These are phyloP conservation scores for Trichogramma evanescens DNA, from an alignment of 2,888 invertebrate species.

Conservation along the genomic window DNA sequence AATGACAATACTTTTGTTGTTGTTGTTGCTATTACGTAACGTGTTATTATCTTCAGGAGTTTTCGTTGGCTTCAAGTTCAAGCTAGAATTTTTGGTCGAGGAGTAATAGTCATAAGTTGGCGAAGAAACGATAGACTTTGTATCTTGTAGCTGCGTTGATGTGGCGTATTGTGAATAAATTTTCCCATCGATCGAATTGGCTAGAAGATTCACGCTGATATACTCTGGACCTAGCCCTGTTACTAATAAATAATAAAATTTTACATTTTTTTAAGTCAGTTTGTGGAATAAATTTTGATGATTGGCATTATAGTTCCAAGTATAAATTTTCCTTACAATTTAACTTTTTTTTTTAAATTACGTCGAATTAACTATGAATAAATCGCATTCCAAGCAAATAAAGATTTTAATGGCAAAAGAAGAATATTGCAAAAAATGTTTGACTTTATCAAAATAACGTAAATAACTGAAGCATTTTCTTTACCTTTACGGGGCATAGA, in stretches of 20 bases:
- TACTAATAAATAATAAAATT: slow-evolving; percentile 30
- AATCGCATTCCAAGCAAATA: no score
- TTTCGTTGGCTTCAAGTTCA: slow-evolving; percentile 52
- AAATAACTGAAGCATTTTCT: no score
- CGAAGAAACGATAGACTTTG: slow-evolving; percentile 40
- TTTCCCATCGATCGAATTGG: slow-evolving; percentile 42
- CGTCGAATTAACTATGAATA: no score
- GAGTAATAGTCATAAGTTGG: slow-evolving; percentile 43
- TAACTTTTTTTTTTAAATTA: no score
- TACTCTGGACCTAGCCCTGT: slow-evolving; percentile 44
- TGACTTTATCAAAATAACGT: no score
- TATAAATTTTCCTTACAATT: no score
- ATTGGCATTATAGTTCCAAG: background rate
- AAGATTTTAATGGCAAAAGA: background rate
- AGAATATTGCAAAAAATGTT: no score
- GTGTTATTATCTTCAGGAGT: slow-evolving; percentile 43
- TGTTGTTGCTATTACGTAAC: slow-evolving; percentile 23
- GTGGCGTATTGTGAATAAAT: slow-evolving; percentile 40
- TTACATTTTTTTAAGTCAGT: background rate
- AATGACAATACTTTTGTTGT: slow-evolving; percentile 35
- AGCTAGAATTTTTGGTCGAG: slow-evolving; percentile 38
- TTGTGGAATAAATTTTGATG: background rate
- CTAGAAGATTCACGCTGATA: slow-evolving; percentile 42
- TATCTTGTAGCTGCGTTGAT: slow-evolving; percentile 35
- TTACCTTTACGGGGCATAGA: no score